Base-by-base conservation (phyloP, 2,888 invertebrate genomes). In the Drosophila barbarae region DNA sequence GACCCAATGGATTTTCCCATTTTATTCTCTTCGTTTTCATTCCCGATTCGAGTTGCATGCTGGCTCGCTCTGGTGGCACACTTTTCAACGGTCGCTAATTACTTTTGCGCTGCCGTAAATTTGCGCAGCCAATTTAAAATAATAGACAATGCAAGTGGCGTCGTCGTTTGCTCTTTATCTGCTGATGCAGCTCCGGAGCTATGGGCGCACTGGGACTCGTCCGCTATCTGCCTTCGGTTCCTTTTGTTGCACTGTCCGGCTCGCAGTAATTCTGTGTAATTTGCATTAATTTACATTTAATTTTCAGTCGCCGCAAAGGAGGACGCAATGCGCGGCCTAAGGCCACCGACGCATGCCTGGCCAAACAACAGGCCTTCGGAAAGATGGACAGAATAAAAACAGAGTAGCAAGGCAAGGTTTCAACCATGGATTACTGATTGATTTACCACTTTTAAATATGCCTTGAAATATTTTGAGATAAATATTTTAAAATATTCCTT, bases 231-330 rank as follows among this genome's bases (percentile, higher is more conserved):
- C 44, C 55, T 50, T 52, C 50, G 36, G 35, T 35, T 55, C 34
- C 63, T 36, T 54, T 46, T 63, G 59, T 50, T 53, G 59, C 59
- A 66, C 66, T 67, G 61, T 57, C 59, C 77, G 42, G 64, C 63
- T 68, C 51, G 71, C 70, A 63, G 85, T 78, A 85, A 82, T 84
- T 84, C 69, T 56, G 68, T 56, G 81, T 84, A 85, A 82, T 82
- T 85, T 85, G 82, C 82, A 85, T 85, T 82, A 82, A 82, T 82
- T 82, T 85, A 75, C 84, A 85, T 81, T 82, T 85, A 84, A 85
- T 85, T 85, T 82, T 46, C 63, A 66, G 54, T 56, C 35, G 66
- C 67, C 47, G 52, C 28, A 32, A 42, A 55, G 54, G 39, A 56
- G 46, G 47, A 58, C 54, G 59, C 59, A 55, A 26, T 54, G 74